Evolutionary conservation across 2,888 invertebrate genomes (phyloP).

Genomic region (Galeruca laticollis): DNA sequence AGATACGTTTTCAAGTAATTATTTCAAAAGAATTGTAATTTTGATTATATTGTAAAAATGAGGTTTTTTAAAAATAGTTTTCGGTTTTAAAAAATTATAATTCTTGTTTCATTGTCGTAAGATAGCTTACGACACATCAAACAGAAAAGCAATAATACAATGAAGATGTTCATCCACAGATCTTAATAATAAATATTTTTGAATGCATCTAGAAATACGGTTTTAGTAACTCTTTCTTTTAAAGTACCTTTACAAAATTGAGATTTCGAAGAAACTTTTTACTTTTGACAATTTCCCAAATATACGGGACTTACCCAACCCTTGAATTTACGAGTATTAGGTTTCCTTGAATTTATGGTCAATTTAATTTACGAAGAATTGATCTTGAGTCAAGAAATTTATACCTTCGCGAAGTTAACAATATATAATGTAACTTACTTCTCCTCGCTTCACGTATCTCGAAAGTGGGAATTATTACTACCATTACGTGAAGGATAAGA

Average conservation of each 20-base stretch:
- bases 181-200: no score
- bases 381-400: slow-evolving; percentile 8
- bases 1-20: no score
- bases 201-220: no score
- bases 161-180: no score
- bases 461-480: not conserved
- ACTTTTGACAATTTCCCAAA: slow-evolving; percentile 3
- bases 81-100: no score
- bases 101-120: no score
- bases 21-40: no score
- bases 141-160: no score
- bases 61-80: no score
- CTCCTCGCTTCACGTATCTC: no score
- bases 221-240: not conserved
- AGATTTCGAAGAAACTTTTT: not conserved
- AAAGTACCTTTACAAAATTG: not conserved
- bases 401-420: slow-evolving; percentile 2
- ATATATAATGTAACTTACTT: not conserved
- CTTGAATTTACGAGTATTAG: slow-evolving; percentile 24
- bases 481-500: not conserved
- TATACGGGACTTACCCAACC: slow-evolving; percentile 7
- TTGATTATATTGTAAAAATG: no score
- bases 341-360: slow-evolving; percentile 21
- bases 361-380: slow-evolving; percentile 24
- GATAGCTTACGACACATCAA: no score